Base-by-base conservation (phyloP, 23 tunicate genomes). In the Halocynthia aurantium region DNA sequence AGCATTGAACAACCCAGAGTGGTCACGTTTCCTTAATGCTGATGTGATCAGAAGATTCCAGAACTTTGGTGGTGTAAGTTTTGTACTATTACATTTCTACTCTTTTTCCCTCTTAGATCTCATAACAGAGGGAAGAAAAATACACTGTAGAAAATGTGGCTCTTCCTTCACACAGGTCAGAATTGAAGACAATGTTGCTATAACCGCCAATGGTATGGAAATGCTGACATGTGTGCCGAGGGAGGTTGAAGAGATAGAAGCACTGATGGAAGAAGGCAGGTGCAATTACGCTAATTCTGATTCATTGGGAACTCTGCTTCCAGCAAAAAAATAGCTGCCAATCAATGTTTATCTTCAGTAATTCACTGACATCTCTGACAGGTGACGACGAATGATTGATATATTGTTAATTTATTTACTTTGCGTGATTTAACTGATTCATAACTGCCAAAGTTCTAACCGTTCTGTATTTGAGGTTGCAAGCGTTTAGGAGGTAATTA, bases 181-280 rank as follows among this genome's bases (percentile, higher is more conserved):
- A 11, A 92, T 92, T 75, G 98, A 92, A 68, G 98, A 92, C 69
- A 76, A 92, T 80, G 84, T 92, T 6, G 98, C 88, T 7, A 69
- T 92, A 15, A 92, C 98, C n/a, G 83, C 64, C 7, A 85, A 82
- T 51, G 98, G 98, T 52, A 92, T 92, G 88, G 98, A 92, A 75
- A 92, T 86, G 91, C 76, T 92, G 61, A 92, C 98, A 12, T 82
- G 85, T 61, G 98, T 92, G 7, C 98, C 98, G 62, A 84, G 98
- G 52, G 85, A 80, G 22, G 87, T 92, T 22, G 91, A 86, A 76
- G 98, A 78, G n/a, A 92, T 92, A 53, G 98, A 92, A 75, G 67
- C 78, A 10, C 75, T 85, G 7, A 92, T 92, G 98, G 85, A 73
- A 7, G 98, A 92, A 70, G 98, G 98, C 8, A 81, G 93, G 8